Conservation (phyloP, 2,888 invertebrate genomes). For the Hyposoter dolosus region DNA sequence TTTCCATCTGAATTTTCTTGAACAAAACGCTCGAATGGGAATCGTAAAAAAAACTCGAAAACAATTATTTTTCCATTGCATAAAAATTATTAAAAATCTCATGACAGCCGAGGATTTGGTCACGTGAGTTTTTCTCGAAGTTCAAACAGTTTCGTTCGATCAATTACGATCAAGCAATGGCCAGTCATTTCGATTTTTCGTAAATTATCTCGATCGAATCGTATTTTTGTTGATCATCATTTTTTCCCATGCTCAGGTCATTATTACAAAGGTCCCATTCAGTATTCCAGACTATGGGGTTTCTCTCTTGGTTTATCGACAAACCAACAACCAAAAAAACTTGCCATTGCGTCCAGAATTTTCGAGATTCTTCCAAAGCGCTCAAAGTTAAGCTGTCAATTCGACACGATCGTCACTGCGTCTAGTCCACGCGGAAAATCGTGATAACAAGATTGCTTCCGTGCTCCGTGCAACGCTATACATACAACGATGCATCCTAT, state of each 20-base stretch:
- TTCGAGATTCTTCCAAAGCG: slow-evolving; percentile 23
- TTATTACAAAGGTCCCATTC: background rate
- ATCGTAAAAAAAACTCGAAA: background rate
- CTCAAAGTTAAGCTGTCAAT: slow-evolving; percentile 36
- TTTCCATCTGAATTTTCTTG: slow-evolving; percentile 33
- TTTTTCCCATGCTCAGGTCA: background rate
- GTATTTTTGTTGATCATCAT: background rate
- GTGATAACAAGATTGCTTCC: slow-evolving; percentile 66
- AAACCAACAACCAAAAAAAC: background rate
- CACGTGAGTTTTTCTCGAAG: background rate
- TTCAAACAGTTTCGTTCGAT: background rate
- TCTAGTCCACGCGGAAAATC: slow-evolving; percentile 60
- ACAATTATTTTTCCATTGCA: background rate
- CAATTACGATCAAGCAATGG: background rate
- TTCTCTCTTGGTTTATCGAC: background rate
- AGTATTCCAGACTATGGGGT: background rate
- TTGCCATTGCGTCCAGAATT: background rate
- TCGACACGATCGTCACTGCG: slow-evolving; percentile 33
- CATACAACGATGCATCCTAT: slow-evolving; percentile 25
- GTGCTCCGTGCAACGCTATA: slow-evolving; percentile 50
- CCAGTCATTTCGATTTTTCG: background rate
- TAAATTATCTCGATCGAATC: background rate
- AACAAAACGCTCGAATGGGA: slow-evolving; percentile 6
- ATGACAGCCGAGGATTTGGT: background rate
- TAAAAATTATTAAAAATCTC: background rate